Percentiles rank a stretch among this genome's conserved stretches.
Conservation (phyloP, 2,888 invertebrate genomes). For the Autographa pulchrina region DNA sequence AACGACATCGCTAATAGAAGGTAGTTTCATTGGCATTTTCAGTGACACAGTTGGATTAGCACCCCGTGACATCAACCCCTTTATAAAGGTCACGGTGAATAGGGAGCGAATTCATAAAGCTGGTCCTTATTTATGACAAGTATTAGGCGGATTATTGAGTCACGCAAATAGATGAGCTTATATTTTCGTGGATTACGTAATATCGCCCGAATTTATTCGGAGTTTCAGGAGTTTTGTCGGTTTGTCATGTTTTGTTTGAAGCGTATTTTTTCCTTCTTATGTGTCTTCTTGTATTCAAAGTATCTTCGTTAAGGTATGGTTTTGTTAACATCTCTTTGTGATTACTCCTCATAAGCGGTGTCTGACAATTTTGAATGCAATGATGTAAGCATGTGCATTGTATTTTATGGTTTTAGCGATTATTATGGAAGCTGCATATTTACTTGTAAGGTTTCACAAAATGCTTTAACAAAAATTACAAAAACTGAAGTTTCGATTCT, state of each 20-base stretch:
- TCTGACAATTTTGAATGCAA: too few species aligned
- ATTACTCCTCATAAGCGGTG: too few species aligned
- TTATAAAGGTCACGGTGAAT: constrained; percentile 64
- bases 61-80: constrained; percentile 66
- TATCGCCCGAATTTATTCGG: constrained; percentile 10
- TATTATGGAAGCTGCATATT: too few species aligned
- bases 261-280: neutral
- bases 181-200: constrained; percentile 31
- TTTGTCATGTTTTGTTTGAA: neutral
- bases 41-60: constrained; percentile 65
- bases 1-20: constrained; percentile 40
- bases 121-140: constrained; percentile 51
- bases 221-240: neutral
- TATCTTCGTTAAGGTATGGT: too few species aligned
- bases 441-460: too few species aligned
- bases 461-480: too few species aligned
- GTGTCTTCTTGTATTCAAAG: too few species aligned
- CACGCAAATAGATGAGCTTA: constrained; percentile 36
- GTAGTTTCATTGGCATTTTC: constrained; percentile 60
- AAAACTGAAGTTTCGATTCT: too few species aligned
- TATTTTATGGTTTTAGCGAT: too few species aligned
- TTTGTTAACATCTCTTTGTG: too few species aligned
- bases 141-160: constrained; percentile 36
- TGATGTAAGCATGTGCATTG: too few species aligned
- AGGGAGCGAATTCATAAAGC: constrained; percentile 46